Base-by-base conservation (phyloP, 2,113 vertebrate genomes). In the Coptodon rendalli region DNA sequence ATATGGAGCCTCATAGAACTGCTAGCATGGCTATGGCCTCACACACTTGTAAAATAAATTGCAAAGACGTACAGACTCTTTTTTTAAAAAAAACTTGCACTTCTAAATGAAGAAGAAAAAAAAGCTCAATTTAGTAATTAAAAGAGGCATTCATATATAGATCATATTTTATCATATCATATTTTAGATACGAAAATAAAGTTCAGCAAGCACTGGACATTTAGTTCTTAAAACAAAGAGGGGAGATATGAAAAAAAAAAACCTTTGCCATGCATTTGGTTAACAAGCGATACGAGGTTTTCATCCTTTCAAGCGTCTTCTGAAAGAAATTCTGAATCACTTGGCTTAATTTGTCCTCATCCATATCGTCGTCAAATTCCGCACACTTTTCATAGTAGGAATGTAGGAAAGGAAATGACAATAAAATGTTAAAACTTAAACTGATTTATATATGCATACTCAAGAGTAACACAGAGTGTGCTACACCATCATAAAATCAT, bases 361-460 rank as follows among this genome's bases (percentile, higher is more conserved):
- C 9, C 8, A 57, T n/a, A 38, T 57, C 22, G 5, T 57, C 68
- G 2, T 78, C 45, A 78, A 52, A 2, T n/a, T 50, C 11, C 14
- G 1, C 8, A 16, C 83, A 85, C 19, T 8, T 79, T 17, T 36
- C 3, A 61, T 50, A 50, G 3, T 85, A 71, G 27, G 27, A 78
- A 78, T 50, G 1, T 19, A 11, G n/a, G 22, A 61, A 61, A 79
- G 5, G 19, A 45, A 31, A 68, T 50, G 24, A 73, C 9, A 7
- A 76, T 31, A 0, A 14, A 56, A 43, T 29, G 13, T 31, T 27
- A 76, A 45, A 84, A 29, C 3, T 73, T 45, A 27, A 45, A 78
- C 71, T 31, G 45, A 11, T 78, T 52, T 50, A 11, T 0, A 29
- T 0, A 78, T 19, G 1, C 45, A 78, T 0, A 29, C 9, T 19